Evolutionary conservation across 2,113 vertebrate genomes (phyloP).

Genomic region (Pluvianellus socialis): DNA sequence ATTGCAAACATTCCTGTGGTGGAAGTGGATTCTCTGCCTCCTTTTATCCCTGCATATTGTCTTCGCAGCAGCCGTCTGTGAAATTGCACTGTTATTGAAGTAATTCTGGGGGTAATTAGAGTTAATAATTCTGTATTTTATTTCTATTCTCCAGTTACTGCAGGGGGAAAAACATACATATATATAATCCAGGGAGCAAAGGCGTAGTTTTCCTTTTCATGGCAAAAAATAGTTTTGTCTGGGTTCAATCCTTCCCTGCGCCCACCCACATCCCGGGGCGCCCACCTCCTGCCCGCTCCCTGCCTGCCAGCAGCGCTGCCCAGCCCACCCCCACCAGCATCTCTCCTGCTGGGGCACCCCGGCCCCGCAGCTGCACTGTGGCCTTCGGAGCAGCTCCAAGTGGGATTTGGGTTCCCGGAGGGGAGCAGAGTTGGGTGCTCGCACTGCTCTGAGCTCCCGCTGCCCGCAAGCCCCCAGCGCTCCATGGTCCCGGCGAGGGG

Average conservation of each 20-base stretch:
- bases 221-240: conserved; percentile 29
- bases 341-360: accelerated
- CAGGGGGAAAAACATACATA: conserved; percentile 50
- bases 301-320: neutral
- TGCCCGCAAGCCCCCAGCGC: accelerated
- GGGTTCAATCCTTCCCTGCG: neutral
- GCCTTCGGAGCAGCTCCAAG: accelerated
- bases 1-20: conserved; percentile 74
- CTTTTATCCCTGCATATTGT: conserved; percentile 71
- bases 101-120: conserved; percentile 77
- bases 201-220: neutral
- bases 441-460: accelerated
- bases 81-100: conserved; percentile 75
- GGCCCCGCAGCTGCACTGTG: accelerated
- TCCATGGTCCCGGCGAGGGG: accelerated
- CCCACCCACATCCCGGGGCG: neutral
- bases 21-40: conserved; percentile 70
- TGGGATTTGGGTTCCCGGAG: neutral
- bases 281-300: neutral
- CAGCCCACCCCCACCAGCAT: neutral
- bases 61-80: conserved; percentile 75
- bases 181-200: conserved; percentile 46
- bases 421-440: neutral
- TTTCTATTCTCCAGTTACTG: conserved; percentile 74
- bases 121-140: conserved; percentile 77